Percentiles rank a stretch among this genome's conserved stretches.
Conservation (phyloP, 2,113 vertebrate genomes). For the human region GRCh38 chr18:23766001-23766500, state of each 20-base stretch:
- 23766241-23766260: background rate
- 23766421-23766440: background rate
- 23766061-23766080: background rate
- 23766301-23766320: background rate
- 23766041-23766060: background rate
- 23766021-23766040: background rate
- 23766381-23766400: background rate
- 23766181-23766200: background rate
- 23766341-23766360: background rate
- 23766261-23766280: background rate
- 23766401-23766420: background rate
- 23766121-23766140: background rate
- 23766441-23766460: background rate
- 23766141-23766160: background rate
- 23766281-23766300: background rate
- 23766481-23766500: background rate
- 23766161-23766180: background rate
- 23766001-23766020: background rate
- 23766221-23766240: background rate
- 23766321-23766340: background rate
- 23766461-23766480: background rate
- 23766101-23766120: background rate
- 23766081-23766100: too few relatives aligned
- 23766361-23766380: background rate
- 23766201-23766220: background rate